phyloP scores from a whole-genome alignment of 2,113 vertebrate genomes.

The Crotalus viridis region DNA sequence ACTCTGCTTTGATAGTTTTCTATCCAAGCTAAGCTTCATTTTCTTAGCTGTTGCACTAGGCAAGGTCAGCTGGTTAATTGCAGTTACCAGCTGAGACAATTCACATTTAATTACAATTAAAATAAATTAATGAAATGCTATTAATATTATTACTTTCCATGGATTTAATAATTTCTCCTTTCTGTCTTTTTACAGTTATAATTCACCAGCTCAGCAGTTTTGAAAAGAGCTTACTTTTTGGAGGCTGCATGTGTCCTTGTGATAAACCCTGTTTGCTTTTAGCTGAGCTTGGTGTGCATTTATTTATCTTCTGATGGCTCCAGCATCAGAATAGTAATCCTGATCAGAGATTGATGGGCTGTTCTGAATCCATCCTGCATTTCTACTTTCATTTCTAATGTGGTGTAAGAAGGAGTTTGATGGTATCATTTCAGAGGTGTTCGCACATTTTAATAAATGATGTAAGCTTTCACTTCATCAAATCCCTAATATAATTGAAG shows the following conservation, averaged over 20 bases:
- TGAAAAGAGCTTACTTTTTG: not conserved
- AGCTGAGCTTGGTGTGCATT: not conserved
- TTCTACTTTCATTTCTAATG: not conserved
- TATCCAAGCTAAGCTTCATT: not conserved
- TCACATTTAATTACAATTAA: not conserved
- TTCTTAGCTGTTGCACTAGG: not conserved
- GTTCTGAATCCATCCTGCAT: not conserved
- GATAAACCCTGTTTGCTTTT: not conserved
- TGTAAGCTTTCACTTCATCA: not conserved
- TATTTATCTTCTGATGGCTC: not conserved
- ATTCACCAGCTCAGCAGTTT: not conserved
- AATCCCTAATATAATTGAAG: not conserved
- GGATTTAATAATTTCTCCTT: not conserved
- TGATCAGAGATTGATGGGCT: not conserved
- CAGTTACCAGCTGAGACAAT: not conserved
- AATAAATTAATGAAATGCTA: not conserved
- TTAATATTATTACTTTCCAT: not conserved
- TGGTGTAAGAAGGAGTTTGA: not conserved
- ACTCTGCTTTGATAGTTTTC: not conserved
- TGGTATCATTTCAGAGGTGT: not conserved
- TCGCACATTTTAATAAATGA: not conserved
- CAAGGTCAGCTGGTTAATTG: not conserved
- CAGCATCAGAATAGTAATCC: not conserved
- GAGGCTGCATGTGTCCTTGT: not conserved
- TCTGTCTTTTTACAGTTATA: not conserved